Base-by-base conservation (phyloP, 2,797 vertebrate genomes). In the Netta rufina region DNA sequence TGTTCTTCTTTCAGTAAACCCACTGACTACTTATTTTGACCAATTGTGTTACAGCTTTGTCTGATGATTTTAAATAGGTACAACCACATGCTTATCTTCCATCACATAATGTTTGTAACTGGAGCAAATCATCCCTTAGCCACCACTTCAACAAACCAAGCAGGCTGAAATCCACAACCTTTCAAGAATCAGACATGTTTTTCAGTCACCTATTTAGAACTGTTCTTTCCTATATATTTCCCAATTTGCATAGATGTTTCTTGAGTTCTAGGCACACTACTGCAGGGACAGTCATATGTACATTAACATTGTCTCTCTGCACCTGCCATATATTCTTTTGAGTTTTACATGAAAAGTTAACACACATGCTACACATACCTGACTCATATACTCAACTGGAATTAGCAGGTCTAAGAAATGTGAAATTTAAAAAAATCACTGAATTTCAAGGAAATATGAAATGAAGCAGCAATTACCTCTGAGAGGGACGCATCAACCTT, bases 401-500 rank as follows among this genome's bases (percentile, higher is more conserved):
- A 72, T 3, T 22, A 89, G 33, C 1, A 87, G 2, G 6, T 22
- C 32, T 28, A 36, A 74, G 33, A 76, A 14, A 53, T 2, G 19
- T 0, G 0, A 17, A 83, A 57, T 4, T 27, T 4, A 43, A n/a
- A 84, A 65, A 78, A 41, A 7, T 3, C 1, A 0, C 2, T 41
- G 16, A 60, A 67, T 12, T 74, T 41, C 71, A 74, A 54, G 3
- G 28, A 11, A 64, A 39, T 38, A 76, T 67, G 28, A 94, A 84
- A 51, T 0, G 0, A 75, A 70, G 49, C 19, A 71, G 20, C 57
- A 78, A 30, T 90, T 98, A 99, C 99, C 99, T 99, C 99, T 3
- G 99, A 98, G 6, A 99, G 92, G 4, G 99, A 99, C 13, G 98
- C 97, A 94, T 99, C 99, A 85, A 99, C 99, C 74, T 99, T 99